Conservation (phyloP, 30 jellyfish, hydroid and myxozoan species). For the Catostylus mosaicus region DNA sequence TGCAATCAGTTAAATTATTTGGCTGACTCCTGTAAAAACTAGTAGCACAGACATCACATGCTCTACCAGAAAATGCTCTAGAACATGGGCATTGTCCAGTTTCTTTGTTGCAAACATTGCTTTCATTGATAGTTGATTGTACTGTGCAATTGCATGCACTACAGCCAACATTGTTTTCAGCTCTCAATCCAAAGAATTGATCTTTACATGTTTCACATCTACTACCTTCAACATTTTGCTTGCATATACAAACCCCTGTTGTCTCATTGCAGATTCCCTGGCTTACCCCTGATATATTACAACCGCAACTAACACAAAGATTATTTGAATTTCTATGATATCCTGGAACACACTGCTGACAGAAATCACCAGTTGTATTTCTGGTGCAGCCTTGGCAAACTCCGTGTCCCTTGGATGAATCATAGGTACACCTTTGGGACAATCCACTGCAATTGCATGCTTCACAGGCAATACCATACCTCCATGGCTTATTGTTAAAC, state of each 20-base stretch:
- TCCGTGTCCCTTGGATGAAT: conserved; percentile 76
- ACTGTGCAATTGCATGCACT: conserved; percentile 73
- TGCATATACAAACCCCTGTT: conserved; percentile 81
- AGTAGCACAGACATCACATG: conserved; percentile 68
- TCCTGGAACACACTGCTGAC: conserved; percentile 73
- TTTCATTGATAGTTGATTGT: conserved; percentile 62
- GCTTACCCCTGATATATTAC: conserved; percentile 74
- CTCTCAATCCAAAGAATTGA: conserved; percentile 72
- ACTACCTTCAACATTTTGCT: conserved; percentile 75
- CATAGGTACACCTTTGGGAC: conserved; percentile 60
- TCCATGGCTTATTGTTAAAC: conserved; percentile 89
- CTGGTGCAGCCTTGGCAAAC: conserved; percentile 83
- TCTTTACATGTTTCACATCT: conserved; percentile 76
- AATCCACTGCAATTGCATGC: conserved; percentile 82
- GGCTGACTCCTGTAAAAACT: conserved; percentile 55
- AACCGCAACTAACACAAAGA: conserved; percentile 75
- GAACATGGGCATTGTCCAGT: conserved; percentile 88
- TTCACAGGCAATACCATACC: conserved; percentile 93
- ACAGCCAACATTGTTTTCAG: conserved; percentile 69
- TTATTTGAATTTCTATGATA: conserved; percentile 45
- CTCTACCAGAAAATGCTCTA: conserved; percentile 76
- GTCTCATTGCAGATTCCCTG: conserved; percentile 61
- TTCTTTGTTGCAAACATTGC: conserved; percentile 54
- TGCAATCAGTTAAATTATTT: conserved; percentile 68
- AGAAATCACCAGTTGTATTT: conserved; percentile 86